Conservation (phyloP, 2,797 vertebrate genomes). For the Esox masquinongy region DNA sequence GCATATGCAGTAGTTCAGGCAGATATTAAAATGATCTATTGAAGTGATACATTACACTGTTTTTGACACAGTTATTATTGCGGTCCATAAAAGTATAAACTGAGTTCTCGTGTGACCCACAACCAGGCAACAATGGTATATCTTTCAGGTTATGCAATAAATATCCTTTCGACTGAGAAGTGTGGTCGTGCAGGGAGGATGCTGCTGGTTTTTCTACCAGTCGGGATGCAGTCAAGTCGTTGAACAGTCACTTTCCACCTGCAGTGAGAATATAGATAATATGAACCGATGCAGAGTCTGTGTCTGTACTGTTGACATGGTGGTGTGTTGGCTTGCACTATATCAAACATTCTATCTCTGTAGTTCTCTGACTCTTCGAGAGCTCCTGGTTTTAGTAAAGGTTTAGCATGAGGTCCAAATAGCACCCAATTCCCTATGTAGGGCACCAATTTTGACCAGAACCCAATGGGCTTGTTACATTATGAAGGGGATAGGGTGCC, state of each 20-base stretch:
- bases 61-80: background rate
- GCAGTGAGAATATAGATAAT: conserved; percentile 49
- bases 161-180: background rate
- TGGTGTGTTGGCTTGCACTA: conserved; percentile 27
- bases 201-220: too few species aligned
- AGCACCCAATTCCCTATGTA: background rate
- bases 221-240: background rate
- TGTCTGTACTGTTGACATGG: conserved; percentile 26
- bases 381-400: background rate
- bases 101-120: background rate
- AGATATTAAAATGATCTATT: background rate
- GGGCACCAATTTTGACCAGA: background rate
- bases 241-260: conserved; percentile 4
- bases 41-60: background rate
- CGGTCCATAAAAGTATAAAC: background rate
- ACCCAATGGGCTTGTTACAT: background rate
- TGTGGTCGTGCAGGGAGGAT: too few species aligned
- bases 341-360: conserved; percentile 43
- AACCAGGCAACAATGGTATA: conserved; percentile 5
- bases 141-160: conserved; percentile 14
- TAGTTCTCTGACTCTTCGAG: conserved; percentile 26
- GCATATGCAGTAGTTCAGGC: background rate
- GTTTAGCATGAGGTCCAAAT: background rate
- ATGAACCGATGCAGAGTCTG: conserved; percentile 43
- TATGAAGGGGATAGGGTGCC: background rate